phyloP scores from a whole-genome alignment of 1,140 invertebrate species.

The Subanguina moxae region DNA sequence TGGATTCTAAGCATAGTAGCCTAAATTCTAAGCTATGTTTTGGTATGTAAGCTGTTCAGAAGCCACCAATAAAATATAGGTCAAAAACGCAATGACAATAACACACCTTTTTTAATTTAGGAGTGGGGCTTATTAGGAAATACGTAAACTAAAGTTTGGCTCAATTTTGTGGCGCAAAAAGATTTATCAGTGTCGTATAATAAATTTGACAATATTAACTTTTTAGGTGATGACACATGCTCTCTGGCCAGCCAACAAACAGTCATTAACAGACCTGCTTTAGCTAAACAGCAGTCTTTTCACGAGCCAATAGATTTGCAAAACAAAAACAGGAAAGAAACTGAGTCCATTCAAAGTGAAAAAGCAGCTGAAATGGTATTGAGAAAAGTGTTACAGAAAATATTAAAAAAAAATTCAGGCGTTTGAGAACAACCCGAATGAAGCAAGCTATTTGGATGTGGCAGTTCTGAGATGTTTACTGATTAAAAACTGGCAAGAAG shows the following conservation, averaged over 20 bases:
- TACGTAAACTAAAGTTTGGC: no score
- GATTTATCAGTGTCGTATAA: no score
- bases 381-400: not conserved
- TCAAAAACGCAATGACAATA: no score
- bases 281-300: not conserved
- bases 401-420: not conserved
- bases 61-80: no score
- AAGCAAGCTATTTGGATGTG: constrained; percentile 90
- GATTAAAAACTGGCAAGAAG: constrained; percentile 91
- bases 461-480: constrained; percentile 92
- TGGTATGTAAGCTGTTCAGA: no score
- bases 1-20: no score
- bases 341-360: constrained; percentile 6
- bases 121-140: no score
- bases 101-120: no score
- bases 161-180: no score
- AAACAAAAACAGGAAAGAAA: not conserved
- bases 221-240: constrained; percentile 39
- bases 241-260: constrained; percentile 56
- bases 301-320: not conserved
- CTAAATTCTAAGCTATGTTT: no score
- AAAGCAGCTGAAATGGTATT: constrained; percentile 11
- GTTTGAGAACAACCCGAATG: constrained; percentile 66
- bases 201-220: no score
- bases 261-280: constrained; percentile 30